Base-by-base conservation (phyloP, 2,113 vertebrate genomes). In the Pygoscelis adeliae region DNA sequence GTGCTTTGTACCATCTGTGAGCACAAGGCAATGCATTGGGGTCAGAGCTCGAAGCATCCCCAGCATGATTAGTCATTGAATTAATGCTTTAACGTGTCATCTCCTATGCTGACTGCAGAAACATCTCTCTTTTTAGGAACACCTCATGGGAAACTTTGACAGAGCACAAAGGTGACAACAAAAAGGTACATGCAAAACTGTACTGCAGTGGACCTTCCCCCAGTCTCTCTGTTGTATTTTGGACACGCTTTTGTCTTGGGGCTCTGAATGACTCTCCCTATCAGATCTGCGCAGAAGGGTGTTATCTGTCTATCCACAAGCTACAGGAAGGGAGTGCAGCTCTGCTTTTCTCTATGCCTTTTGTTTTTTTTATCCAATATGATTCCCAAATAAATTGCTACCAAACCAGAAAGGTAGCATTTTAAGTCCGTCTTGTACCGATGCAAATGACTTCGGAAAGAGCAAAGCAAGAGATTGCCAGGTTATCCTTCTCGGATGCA, bases 141-240 rank as follows among this genome's bases (percentile, higher is more conserved):
- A 8, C 4, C 19, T 69, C 3, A 0, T n/a, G 58, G 63, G 30
- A 61, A 86, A 42, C 23, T 2, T 36, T 15, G n/a, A 2, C n/a
- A 49, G n/a, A 66, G 17, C 15, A 32, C 13, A n/a, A 46, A 65
- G 46, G 29, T 0, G 6, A 49, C 34, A 7, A 5, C 5, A 46
- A 30, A 47, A 36, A 50, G 4, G 15, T 10, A 18, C 18, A 3
- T 3, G 12, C 10, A 62, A 62, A 79, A 15, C 42, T 17, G 44
- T 6, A 0, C 32, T 16, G 40, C 32, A 12, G 30, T 1, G 34
- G 56, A 11, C 10, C 16, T 63, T 59, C 14, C 29, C 15, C 53
- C 15, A 0, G 19, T 10, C 25, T 27, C 1, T 15, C 36, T 32
- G 15, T 12, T 0, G 0, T 14, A 12, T 42, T 66, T 69, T 53